These are phyloP conservation scores for Cosmia trapezina DNA, from an alignment of 2,888 invertebrate species.

Conservation along the genomic window DNA sequence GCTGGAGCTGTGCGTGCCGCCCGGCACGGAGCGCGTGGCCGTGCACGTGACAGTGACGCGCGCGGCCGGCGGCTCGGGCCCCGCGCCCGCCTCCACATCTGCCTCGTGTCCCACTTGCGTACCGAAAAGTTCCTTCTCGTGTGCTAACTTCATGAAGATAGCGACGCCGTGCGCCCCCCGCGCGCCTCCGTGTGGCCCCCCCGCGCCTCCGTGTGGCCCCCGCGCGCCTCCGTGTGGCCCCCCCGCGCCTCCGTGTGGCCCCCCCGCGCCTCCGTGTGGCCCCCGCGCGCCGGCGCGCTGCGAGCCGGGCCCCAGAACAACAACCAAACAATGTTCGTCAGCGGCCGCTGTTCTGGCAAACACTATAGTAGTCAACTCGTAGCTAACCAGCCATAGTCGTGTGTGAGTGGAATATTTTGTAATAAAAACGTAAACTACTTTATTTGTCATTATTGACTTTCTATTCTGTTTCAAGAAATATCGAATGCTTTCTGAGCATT, in stretches of 20 bases:
- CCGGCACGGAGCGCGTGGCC: slow-evolving; percentile 58
- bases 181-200: too few species aligned
- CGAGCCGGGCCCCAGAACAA: not conserved
- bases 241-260: too few species aligned
- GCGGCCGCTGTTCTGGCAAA: slow-evolving; percentile 30
- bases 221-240: not conserved
- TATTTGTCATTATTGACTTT: not conserved
- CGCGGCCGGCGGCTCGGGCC: slow-evolving; percentile 11
- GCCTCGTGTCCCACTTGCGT: not conserved
- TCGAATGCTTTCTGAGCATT: too few species aligned
- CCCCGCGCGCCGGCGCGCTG: not conserved
- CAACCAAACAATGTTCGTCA: slow-evolving; percentile 28
- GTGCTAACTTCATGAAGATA: slow-evolving; percentile 6
- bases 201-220: not conserved
- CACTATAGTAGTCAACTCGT: slow-evolving; percentile 12
- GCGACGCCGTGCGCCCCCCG: too few species aligned
- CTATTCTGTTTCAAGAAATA: too few species aligned
- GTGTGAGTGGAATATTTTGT: slow-evolving; percentile 27
- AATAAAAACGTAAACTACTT: slow-evolving; percentile 32
- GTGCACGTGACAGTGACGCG: slow-evolving; percentile 58
- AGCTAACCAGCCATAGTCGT: slow-evolving; percentile 26
- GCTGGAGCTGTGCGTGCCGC: slow-evolving; percentile 66
- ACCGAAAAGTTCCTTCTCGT: not conserved
- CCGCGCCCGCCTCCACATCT: not conserved
- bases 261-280: not conserved